Base-by-base conservation (phyloP, 2,797 vertebrate genomes). In the Trichosurus vulpecula region DNA sequence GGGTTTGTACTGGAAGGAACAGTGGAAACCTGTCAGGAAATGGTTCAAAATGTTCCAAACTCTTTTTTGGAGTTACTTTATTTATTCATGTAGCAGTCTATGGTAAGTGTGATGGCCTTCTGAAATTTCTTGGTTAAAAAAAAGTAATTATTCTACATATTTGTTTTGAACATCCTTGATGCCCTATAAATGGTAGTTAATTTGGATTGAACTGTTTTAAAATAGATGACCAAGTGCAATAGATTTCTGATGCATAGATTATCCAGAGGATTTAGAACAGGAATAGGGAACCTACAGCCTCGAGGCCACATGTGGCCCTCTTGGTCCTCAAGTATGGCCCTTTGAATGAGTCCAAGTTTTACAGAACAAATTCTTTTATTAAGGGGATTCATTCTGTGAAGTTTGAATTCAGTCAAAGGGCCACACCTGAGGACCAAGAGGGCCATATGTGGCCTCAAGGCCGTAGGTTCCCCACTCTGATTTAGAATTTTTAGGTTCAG, bases 21-120 rank as follows among this genome's bases (percentile, higher is more conserved):
- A 95, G 96, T 97, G 96, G 96, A 97, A 97, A 97, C 96, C 57
- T 94, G 31, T 95, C 54, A 96, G 95, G 61, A 97, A 97, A 96
- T 94, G 47, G 92, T 81, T 94, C 55, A 95, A 92, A 97, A 56
- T 57, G 47, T 95, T 95, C 81, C 94, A 96, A 96, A 95, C 92
- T 0, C 14, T 57, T 91, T 94, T 96, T 92, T 94, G 29, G 93
- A 94, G 91, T 81, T 93, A 52, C 90, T 95, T 97, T 51, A 51
- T 87, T 87, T 95, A 96, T 94, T 87, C 96, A 97, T 92, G 54
- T 94, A 96, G n/a, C 19, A 93, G 93, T 93, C 54, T 94, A 95
- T 92, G 91, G 56, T 95, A 31, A 95, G 35, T 96, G 47, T 91
- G 29, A 55, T 95, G 96, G 51, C 61, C 90, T 91, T 93, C 81